Percentiles rank a stretch among this genome's conserved stretches.
These are phyloP conservation scores for Ascidia mentula DNA, from an alignment of 23 tunicate species.

Conservation along the genomic window DNA sequence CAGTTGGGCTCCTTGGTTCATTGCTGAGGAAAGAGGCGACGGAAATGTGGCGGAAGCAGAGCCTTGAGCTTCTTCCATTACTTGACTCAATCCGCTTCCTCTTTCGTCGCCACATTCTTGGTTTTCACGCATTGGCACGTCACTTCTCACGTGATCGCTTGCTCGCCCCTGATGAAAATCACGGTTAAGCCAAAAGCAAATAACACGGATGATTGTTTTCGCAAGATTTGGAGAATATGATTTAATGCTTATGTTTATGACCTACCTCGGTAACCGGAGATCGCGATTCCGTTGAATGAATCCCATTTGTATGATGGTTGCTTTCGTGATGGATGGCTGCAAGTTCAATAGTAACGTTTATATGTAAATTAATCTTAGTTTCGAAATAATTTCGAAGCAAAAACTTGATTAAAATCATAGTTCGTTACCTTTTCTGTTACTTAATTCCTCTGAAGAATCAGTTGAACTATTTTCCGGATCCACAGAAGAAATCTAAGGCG, in stretches of 20 bases:
- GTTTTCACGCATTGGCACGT: background rate
- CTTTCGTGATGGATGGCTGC: no score
- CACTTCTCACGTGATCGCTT: background rate
- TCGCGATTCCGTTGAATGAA: no score
- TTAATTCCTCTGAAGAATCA: background rate
- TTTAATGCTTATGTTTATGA: no score
- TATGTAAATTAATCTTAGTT: no score
- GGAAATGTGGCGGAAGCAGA: background rate
- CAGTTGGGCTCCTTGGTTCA: constrained; percentile 8
- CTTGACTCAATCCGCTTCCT: background rate
- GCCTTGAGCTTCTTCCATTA: constrained; percentile 10
- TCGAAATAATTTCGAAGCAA: background rate
- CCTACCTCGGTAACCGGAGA: no score
- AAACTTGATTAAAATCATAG: background rate
- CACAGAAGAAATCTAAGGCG: background rate
- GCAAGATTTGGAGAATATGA: no score
- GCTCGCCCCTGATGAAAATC: no score
- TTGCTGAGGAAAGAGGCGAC: constrained; percentile 1
- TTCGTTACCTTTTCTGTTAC: background rate
- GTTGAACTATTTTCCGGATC: background rate
- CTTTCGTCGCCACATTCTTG: background rate
- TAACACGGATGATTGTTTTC: no score
- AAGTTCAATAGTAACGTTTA: no score
- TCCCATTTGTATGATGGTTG: no score
- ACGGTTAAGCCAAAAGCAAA: no score